A percentile compares a stretch with the other conserved stretches of the same genome.
These are phyloP conservation scores for Tauraco hartlaubi DNA, from an alignment of 2,797 vertebrate genomes.

Conservation along the genomic window DNA sequence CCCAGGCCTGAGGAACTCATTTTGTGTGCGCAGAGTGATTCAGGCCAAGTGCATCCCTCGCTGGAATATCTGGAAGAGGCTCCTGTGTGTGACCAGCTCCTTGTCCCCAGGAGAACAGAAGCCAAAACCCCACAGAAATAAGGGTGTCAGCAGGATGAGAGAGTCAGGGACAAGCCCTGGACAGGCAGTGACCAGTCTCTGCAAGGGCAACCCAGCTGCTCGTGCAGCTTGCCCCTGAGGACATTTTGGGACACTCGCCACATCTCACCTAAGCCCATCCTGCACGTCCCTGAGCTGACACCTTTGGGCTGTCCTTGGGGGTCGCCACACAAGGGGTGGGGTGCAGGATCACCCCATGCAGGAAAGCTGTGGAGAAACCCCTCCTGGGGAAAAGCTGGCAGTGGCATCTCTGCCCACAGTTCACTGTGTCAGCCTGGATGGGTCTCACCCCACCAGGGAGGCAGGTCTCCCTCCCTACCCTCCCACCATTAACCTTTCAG, in stretches of 20 bases:
- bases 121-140: neutral
- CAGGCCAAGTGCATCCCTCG: neutral
- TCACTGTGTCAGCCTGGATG: neutral
- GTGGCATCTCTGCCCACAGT: neutral
- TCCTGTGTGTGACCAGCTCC: neutral
- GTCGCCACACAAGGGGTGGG: neutral
- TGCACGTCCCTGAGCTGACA: neutral
- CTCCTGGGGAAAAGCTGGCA: neutral
- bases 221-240: rapidly evolving
- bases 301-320: neutral
- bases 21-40: neutral
- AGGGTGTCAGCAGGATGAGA: neutral
- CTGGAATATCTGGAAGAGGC: neutral
- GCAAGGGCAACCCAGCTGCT: neutral
- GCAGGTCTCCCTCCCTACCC: neutral
- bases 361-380: neutral
- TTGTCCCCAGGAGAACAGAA: neutral
- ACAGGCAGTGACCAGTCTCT: neutral
- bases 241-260: neutral
- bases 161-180: neutral
- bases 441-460: neutral
- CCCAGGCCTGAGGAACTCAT: neutral
- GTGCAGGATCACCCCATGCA: neutral
- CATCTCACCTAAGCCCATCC: neutral
- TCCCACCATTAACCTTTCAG: neutral